Base-by-base conservation (phyloP, 2,797 vertebrate genomes). In the Enteromius trimaculatus region DNA sequence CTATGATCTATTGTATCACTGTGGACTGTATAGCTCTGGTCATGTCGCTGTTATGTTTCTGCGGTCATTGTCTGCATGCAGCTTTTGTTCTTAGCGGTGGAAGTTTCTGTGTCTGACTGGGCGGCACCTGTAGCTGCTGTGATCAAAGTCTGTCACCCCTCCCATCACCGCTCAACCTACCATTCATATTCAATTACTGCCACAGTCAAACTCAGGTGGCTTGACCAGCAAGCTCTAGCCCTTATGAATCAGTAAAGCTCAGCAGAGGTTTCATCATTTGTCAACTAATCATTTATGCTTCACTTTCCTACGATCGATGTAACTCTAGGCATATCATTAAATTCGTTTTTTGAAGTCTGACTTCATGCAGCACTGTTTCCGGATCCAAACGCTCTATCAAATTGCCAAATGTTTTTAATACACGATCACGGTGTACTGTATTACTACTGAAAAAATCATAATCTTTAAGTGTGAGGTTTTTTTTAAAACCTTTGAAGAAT, bases 51-150 rank as follows among this genome's bases (percentile, higher is more conserved):
- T 77, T 37, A 64, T 44, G 58, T 49, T 2, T 80, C 21, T 60
- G 16, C 47, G 10, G 29, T 49, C 79, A 65, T 76, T 82, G 87
- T 81, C 16, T 77, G 34, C 42, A 31, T 72, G 62, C 49, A 51
- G 65, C 77, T 58, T 34, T 76, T 83, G 80, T 81, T 85, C 10
- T n/a, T 23, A 58, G 55, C 29, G 16, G 74, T 83, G 44, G 74
- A 86, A 83, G 77, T 85, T 85, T 86, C 80, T 80, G 51, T 80
- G 55, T 83, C n/a, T 85, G 79, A 77, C 55, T 71, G 51, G 55
- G 55, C 60, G 9, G 37, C 80, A 78, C 34, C 84, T 64, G n/a
- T 29, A 37, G 17, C 26, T 39, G 65, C 65, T 60, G n/a, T 72
- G 77, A 81, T 80, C 23, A 77, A 47, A 74, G 17, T 29, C 29